Percentiles rank a stretch among this genome's conserved stretches.
phyloP scores from a whole-genome alignment of 2,113 vertebrate genomes.

The Hystrix cristata region DNA sequence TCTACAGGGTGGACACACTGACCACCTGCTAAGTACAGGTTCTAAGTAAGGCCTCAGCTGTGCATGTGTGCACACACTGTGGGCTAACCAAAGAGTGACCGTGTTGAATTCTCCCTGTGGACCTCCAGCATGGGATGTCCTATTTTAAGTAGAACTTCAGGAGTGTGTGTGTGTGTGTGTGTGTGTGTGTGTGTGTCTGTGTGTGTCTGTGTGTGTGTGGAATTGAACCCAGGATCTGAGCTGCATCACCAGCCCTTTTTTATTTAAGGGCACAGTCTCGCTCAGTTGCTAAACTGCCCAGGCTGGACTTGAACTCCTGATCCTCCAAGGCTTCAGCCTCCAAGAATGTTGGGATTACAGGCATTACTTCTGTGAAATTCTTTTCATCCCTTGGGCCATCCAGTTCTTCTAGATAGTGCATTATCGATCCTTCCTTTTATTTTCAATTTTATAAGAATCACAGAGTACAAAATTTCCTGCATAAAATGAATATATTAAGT shows the following conservation, averaged over 20 bases:
- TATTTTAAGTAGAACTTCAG: neutral
- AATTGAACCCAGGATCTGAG: neutral
- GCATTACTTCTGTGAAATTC: neutral
- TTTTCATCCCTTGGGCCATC: neutral
- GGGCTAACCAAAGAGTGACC: neutral
- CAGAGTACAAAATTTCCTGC: neutral
- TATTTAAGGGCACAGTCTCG: neutral
- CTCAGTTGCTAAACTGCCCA: neutral
- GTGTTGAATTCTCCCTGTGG: neutral
- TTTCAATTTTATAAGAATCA: constrained; percentile 48
- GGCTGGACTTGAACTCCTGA: neutral
- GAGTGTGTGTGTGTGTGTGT: neutral
- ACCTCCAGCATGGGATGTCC: neutral
- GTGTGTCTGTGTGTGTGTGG: neutral
- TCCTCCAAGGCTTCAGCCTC: neutral
- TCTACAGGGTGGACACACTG: neutral
- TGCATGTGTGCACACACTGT: neutral
- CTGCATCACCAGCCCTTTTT: neutral
- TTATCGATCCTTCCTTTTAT: neutral
- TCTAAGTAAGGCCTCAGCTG: neutral
- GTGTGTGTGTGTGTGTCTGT: neutral
- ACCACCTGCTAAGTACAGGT: neutral
- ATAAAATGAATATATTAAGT: neutral
- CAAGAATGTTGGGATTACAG: neutral
- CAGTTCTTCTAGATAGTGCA: neutral